Percentiles rank a stretch among this genome's conserved stretches.
phyloP scores from a whole-genome alignment of 2,797 vertebrate species.

The Tragopan temminckii region DNA sequence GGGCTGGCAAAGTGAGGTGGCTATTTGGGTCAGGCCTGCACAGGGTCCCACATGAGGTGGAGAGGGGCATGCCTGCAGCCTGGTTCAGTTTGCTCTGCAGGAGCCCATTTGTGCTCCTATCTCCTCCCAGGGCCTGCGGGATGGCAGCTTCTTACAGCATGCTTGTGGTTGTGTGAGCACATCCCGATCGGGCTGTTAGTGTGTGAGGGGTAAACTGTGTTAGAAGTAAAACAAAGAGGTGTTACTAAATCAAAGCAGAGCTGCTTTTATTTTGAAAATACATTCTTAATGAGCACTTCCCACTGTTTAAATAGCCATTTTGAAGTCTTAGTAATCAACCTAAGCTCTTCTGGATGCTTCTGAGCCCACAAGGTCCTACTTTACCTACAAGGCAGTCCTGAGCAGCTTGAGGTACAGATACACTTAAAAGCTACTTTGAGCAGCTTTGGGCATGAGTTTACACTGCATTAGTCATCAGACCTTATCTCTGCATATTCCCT shows the following conservation, averaged over 20 bases:
- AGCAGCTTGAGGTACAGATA: background rate
- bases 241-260: background rate
- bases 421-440: slow-evolving; percentile 9
- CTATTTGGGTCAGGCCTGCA: background rate
- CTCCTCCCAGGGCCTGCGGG: background rate
- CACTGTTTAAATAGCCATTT: background rate
- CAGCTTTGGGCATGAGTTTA: background rate
- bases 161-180: accelerated
- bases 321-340: background rate
- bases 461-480: background rate
- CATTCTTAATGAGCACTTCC: background rate
- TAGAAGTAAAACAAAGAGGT: background rate
- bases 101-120: background rate
- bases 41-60: background rate
- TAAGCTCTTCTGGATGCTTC: background rate
- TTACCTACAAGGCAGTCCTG: background rate
- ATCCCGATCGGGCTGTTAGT: background rate
- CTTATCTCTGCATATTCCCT: background rate
- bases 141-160: background rate
- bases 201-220: background rate
- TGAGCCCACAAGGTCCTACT: background rate
- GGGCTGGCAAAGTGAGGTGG: background rate
- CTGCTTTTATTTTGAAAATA: background rate
- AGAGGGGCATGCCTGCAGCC: background rate
- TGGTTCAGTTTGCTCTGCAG: background rate